phyloP scores from a whole-genome alignment of 2,797 vertebrate genomes.

The Tapera naevia region DNA sequence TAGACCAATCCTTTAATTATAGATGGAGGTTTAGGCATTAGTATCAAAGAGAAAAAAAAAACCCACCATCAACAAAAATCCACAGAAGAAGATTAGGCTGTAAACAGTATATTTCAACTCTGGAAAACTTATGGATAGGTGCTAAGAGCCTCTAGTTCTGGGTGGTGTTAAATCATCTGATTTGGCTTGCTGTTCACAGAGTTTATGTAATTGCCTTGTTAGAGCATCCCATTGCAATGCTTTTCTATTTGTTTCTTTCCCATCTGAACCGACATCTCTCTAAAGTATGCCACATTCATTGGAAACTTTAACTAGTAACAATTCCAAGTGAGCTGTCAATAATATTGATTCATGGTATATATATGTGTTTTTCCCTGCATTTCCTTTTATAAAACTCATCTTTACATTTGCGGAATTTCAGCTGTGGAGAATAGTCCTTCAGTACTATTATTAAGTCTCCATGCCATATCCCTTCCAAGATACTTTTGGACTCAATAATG shows the following conservation, averaged over 20 bases:
- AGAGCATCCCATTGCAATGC: not conserved
- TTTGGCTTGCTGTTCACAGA: not conserved
- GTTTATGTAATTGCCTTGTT: not conserved
- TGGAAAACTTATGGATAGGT: not conserved
- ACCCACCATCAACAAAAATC: fast-evolving
- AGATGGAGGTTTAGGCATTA: not conserved
- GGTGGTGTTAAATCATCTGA: not conserved
- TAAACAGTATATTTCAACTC: not conserved
- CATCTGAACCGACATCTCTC: not conserved
- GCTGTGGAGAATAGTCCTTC: not conserved
- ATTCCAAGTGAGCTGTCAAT: not conserved
- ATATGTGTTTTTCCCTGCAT: not conserved
- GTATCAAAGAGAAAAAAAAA: not conserved
- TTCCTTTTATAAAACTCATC: not conserved
- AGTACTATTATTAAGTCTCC: not conserved
- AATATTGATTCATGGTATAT: not conserved
- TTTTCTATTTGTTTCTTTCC: not conserved
- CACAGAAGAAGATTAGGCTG: not conserved
- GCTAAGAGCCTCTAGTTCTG: not conserved
- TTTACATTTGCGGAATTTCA: not conserved
- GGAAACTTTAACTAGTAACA: not conserved
- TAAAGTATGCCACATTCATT: not conserved
- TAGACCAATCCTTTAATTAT: not conserved
- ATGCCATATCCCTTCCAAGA: not conserved
- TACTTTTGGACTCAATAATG: not conserved